A percentile compares a stretch with the other conserved stretches of the same genome.
These are phyloP conservation scores for Garrulus glandarius DNA, from an alignment of 2,797 vertebrate genomes.

Conservation along the genomic window DNA sequence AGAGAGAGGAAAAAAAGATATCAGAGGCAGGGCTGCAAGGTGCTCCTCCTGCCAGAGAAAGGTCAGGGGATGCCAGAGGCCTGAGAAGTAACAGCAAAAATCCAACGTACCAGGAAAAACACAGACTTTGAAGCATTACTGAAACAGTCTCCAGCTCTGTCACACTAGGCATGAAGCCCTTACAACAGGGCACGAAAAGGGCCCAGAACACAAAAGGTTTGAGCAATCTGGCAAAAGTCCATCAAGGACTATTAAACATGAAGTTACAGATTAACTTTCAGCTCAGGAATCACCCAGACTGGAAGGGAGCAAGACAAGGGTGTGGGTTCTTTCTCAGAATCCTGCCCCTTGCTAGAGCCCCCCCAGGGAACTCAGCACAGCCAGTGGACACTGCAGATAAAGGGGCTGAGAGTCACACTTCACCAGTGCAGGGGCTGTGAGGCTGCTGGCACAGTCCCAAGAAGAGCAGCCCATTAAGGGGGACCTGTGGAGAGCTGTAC, in stretches of 20 bases:
- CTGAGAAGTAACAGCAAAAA: neutral
- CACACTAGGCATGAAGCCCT: neutral
- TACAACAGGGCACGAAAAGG: rapidly evolving
- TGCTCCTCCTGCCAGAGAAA: neutral
- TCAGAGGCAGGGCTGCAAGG: neutral
- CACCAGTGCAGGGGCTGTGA: neutral
- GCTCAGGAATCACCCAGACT: neutral
- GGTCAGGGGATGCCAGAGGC: neutral
- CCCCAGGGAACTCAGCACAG: neutral
- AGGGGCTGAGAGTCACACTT: neutral
- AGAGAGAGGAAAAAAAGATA: neutral
- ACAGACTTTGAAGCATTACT: neutral
- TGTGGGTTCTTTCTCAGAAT: neutral
- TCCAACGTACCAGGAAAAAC: rapidly evolving
- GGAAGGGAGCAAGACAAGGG: rapidly evolving
- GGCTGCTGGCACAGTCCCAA: neutral
- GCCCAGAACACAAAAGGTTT: neutral
- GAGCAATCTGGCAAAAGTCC: neutral
- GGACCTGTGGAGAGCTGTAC: neutral
- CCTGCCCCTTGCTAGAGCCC: neutral
- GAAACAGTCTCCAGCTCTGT: neutral
- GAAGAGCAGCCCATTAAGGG: rapidly evolving
- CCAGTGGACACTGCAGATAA: neutral
- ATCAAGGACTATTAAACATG: neutral
- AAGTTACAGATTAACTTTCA: neutral